Evolutionary conservation across 2,888 invertebrate species (phyloP), one percentile per base, ranked within the genome.

Genomic region (Dysmachus trigonus): DNA sequence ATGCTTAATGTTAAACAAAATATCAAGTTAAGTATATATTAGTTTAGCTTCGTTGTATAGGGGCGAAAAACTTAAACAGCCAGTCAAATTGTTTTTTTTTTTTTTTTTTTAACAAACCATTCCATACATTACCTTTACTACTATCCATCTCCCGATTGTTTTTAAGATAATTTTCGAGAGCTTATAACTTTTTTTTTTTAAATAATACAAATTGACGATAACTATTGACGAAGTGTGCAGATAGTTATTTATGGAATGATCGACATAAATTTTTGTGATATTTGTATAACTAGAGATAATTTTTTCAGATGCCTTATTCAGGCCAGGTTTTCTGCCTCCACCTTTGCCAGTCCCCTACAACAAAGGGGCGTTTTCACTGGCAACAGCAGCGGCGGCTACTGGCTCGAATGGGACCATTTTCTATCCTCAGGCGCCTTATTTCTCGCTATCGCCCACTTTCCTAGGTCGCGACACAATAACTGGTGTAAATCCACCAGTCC

Each of bases 291-390:
- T 6, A 71, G 15, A 31, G 30, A 15, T 73, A 47, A 22, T 51
- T 18, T 71, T 35, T 85, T 53, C 35, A 89, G 89, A 89, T 86
- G 88, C 89, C 35, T 88, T 89, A 88, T 89, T 89, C 76, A 87
- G 89, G 41, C 88, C 89, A 30, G 89, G 89, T 73, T 89, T 89
- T 72, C 35, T 89, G 18, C 89, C 88, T 41, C 88, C 87, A 53
- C 87, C 86, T 30, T 81, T 88, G 30, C 84, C 88, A 51, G 87
- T 89, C 8, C 86, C 88, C 22, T 88, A 88, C 38, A 88, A 87
- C 77, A 89, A 89, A 81, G 88, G 87, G 77, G 85, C 87, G 4
- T 86, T 88, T 72, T 86, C 87, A 0, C 83, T 88, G 33, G 86
- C 88, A 73, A 87, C 89, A 18, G 86, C 88, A 18, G 88, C 89